Base-by-base conservation (phyloP, 2,888 invertebrate species). In the Tridacna gigas region DNA sequence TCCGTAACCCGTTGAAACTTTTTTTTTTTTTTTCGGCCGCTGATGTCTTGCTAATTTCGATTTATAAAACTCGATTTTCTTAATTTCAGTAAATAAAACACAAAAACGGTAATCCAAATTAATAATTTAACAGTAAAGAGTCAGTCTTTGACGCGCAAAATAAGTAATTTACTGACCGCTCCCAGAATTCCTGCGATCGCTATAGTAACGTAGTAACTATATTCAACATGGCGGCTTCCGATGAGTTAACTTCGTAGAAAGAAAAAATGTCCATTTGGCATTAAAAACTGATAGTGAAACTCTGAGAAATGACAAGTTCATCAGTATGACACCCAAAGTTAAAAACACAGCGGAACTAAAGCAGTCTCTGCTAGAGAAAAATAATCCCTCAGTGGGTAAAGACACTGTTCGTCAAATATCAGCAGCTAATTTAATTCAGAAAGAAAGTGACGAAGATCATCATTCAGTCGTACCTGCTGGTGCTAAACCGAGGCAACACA, bases 301-400 rank as follows among this genome's bases (percentile, higher is more conserved):
- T 5, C 60, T 74, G 25, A 74, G 74, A 45, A 73, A 45, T 63
- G 78, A 83, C 37, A 83, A 80, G 73, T 67, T 80, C 71, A 75
- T 84, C 18, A 86, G 91, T 74, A 91, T 91, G 83, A 91, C 96
- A 92, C 96, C 96, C 26, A 95, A 95, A 91, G 95, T 97, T 71
- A 97, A 97, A 95, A 97, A 97, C 45, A 98, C 98, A 0, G 97
- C 97, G 93, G 97, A 98, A 94, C 95, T 98, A 79, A 95, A 98
- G 83, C 97, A 97, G 77, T 97, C 97, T 94, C 96, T 97, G 60
- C 96, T 88, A 95, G 96, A 94, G 94, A 96, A 93, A 94, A 96
- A 90, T 76, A 91, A 89, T 75, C 87, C 89, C 74, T 83, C 91
- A 22, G 88, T 94, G 4, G 90, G 91, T 63, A 93, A 90, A 81